Evolutionary conservation across 2,888 invertebrate genomes (phyloP).

Genomic region (Parthenolecanium corni): DNA sequence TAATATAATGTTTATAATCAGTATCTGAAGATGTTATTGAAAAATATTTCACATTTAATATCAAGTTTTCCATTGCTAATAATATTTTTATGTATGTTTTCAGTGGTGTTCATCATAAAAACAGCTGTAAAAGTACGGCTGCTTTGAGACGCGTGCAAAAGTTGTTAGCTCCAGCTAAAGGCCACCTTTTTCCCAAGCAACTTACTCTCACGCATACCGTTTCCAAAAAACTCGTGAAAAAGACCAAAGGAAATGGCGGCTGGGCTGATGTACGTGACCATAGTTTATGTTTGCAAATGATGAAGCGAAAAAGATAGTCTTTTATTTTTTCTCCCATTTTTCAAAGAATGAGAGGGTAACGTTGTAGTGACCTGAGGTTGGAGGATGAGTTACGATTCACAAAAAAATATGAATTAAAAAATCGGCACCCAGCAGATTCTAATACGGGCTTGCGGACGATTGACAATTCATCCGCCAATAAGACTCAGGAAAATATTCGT

Average conservation of each 20-base stretch:
- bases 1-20: too few relatives aligned
- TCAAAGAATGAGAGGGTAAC: too few relatives aligned
- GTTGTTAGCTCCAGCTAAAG: conserved; percentile 56
- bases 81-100: conserved; percentile 33
- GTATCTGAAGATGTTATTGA: too few relatives aligned
- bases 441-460: too few relatives aligned
- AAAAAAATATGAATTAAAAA: too few relatives aligned
- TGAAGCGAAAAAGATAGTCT: conserved; percentile 12
- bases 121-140: conserved; percentile 76
- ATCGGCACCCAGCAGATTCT: too few relatives aligned
- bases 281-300: conserved; percentile 45
- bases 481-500: too few relatives aligned
- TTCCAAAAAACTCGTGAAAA: conserved; percentile 59
- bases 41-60: too few relatives aligned
- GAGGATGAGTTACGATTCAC: too few relatives aligned
- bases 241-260: conserved; percentile 82
- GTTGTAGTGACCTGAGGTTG: too few relatives aligned
- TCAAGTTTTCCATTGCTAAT: too few relatives aligned
- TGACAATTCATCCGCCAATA: too few relatives aligned
- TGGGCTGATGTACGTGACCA: conserved; percentile 85
- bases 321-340: background rate
- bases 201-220: conserved; percentile 54
- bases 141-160: conserved; percentile 75
- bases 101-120: conserved; percentile 93
- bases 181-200: conserved; percentile 58